These are phyloP conservation scores for Lindbergichthys nudifrons DNA, from an alignment of 2,797 vertebrate genomes.

Conservation along the genomic window DNA sequence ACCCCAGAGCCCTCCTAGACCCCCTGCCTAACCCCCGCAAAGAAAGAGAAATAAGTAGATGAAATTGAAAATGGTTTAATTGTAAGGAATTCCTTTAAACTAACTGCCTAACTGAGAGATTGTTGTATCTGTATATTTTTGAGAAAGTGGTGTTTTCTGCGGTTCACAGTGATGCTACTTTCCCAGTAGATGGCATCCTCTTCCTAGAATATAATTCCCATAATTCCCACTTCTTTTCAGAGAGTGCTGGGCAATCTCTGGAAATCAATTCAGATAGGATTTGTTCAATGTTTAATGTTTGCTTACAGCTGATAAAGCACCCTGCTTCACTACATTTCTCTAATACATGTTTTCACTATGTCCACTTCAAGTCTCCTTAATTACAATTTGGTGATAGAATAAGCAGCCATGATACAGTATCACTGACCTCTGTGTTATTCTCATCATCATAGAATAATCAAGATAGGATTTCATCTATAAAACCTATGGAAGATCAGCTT, in stretches of 20 bases:
- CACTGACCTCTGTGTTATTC: background rate
- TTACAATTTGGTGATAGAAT: background rate
- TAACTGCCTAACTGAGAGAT: background rate
- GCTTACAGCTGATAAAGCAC: conserved; percentile 1
- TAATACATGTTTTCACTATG: background rate
- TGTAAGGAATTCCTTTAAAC: background rate
- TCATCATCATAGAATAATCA: background rate
- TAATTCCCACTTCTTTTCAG: conserved; percentile 49
- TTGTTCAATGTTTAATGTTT: conserved; percentile 6
- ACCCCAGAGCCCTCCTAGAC: background rate
- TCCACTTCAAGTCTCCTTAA: background rate
- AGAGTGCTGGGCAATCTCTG: background rate
- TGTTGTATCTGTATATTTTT: background rate
- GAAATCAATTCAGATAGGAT: background rate
- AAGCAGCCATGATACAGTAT: background rate
- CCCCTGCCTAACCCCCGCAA: background rate
- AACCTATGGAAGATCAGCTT: background rate
- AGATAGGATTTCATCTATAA: background rate
- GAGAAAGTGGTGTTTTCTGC: background rate
- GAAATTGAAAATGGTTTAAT: background rate
- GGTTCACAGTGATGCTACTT: conserved; percentile 10
- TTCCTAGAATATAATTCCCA: conserved; percentile 41
- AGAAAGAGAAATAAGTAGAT: background rate
- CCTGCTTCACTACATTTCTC: background rate
- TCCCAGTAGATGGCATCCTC: conserved; percentile 82